Evolutionary conservation across 2,113 vertebrate genomes (phyloP).

Genomic region (Coptodon rendalli): DNA sequence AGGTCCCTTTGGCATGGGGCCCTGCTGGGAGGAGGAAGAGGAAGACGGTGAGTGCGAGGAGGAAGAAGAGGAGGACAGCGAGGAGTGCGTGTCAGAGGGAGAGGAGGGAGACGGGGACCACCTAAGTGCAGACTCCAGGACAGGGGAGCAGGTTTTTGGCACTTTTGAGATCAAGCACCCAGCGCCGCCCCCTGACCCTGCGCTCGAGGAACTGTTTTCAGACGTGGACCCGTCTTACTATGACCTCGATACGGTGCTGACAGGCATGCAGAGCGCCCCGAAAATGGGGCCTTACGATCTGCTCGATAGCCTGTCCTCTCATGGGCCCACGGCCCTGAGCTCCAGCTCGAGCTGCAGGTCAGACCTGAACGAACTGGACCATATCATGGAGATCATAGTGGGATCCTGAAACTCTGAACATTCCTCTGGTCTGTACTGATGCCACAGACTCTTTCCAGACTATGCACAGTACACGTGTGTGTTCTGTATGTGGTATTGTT

Average conservation of each 20-base stretch:
- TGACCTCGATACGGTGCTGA: slow-evolving; percentile 91
- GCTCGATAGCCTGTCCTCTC: slow-evolving; percentile 82
- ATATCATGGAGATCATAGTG: slow-evolving; percentile 96
- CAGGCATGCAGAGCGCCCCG: slow-evolving; percentile 83
- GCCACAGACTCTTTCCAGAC: slow-evolving; percentile 51
- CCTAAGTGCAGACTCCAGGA: slow-evolving; percentile 67
- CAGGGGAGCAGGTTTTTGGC: slow-evolving; percentile 91
- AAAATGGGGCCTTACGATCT: slow-evolving; percentile 85
- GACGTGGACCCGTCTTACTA: slow-evolving; percentile 92
- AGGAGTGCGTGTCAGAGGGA: slow-evolving; percentile 76
- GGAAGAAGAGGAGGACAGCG: slow-evolving; percentile 77
- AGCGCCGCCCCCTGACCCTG: slow-evolving; percentile 69
- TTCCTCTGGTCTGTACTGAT: slow-evolving; percentile 14
- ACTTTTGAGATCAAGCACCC: slow-evolving; percentile 87
- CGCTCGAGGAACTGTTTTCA: slow-evolving; percentile 87
- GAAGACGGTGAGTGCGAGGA: slow-evolving; percentile 74
- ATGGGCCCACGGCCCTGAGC: slow-evolving; percentile 68
- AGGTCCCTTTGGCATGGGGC: slow-evolving; percentile 65
- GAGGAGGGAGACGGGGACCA: slow-evolving; percentile 58
- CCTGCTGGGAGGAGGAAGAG: slow-evolving; percentile 81
- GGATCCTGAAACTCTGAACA: slow-evolving; percentile 78
- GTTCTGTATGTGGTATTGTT: slow-evolving; percentile 51
- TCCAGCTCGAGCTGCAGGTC: slow-evolving; percentile 84
- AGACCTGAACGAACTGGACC: slow-evolving; percentile 94
- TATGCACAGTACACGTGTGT: slow-evolving; percentile 49